Base-by-base conservation (phyloP, 2,888 invertebrate species). In the Apotomis betuletana region DNA sequence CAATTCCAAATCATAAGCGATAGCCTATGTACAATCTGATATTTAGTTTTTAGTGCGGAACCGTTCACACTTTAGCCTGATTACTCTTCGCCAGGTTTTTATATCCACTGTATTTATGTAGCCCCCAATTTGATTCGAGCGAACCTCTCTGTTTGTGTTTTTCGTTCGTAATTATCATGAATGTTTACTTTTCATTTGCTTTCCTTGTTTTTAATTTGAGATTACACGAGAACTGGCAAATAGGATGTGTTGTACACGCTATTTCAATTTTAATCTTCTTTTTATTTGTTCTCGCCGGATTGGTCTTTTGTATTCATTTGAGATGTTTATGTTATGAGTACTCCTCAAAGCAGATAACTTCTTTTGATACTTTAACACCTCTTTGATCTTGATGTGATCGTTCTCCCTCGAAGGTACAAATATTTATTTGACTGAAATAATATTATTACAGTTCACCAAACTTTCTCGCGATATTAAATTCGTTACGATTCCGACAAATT, bases 131-230 rank as follows among this genome's bases (percentile, higher is more conserved):
- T 70, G 70, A 70, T 70, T 70, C 60, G 38, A 10, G 10, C 44
- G 46, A 27, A 61, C 54, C 60, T 60, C 65, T 4, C 59, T 70
- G 64, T 70, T 65, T 70, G 54, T 70, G 54, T 65, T 61, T 70
- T 65, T 65, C 70, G 15, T 70, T 55, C 46, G 60, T 70, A 61
- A 70, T 70, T 70, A 70, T 70, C 60, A 65, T 67, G 46, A 67
- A 70, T 67, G 65, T 67, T 70, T 67, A 49, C 65, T 55, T 70
- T 70, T 61, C 58, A 61, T 69, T 60, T 55, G 62, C 52, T 63
- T 52, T 65, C 55, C 67, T 64, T 65, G 54, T 61, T 59, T 63
- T 52, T 70, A 61, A 70, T 67, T 61, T 61, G 62, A 13, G 44
- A 61, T 68, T 68, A 65, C 46, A 10, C 13, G n/a, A 38, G 51